Base-by-base conservation (phyloP, 2,888 invertebrate genomes). In the Protodeltote pygarga region DNA sequence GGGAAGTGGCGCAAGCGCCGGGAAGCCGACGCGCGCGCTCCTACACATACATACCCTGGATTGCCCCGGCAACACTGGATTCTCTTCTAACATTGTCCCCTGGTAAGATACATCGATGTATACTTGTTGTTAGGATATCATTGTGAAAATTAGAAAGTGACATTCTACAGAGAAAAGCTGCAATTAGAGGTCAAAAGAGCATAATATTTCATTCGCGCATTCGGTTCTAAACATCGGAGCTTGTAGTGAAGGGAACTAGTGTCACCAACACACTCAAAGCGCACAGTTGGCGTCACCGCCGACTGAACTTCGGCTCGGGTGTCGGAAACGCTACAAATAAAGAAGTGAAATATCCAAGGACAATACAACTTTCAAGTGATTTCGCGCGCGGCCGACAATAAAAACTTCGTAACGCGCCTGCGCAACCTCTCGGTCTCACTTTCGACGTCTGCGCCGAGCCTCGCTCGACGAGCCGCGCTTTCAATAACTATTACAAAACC, bases 321-420 rank as follows among this genome's bases (percentile, higher is more conserved):
- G 85, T 89, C 87, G 89, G 89, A 89, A 90, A 89, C 82, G 83
- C 81, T 80, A 80, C 81, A 84, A 89, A 89, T 89, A 90, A 89
- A 89, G 85, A 89, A 90, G 87, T 90, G 88, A 91, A 91, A 89
- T 88, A 90, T 83, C 88, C 91, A 92, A 92, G 92, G 90, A 91
- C 91, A 90, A 86, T 85, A 85, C 87, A 87, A 91, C 91, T 91
- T 92, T 92, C 92, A 87, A 92, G 87, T 88, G 90, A 92, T 91
- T 91, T 92, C 92, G 89, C 89, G 89, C 88, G 87, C 88, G 78
- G 85, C 87, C 88, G 87, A 89, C 89, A 87, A 87, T 89, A 90
- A 92, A 89, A 92, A 91, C 90, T 90, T 87, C 87, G 90, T 88
- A 88, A 89, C 81, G 79, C 82, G 87, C 77, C 87, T 89, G 89